Base-by-base conservation (phyloP, 2,113 vertebrate genomes). In the Ailuropoda melanoleuca region DNA sequence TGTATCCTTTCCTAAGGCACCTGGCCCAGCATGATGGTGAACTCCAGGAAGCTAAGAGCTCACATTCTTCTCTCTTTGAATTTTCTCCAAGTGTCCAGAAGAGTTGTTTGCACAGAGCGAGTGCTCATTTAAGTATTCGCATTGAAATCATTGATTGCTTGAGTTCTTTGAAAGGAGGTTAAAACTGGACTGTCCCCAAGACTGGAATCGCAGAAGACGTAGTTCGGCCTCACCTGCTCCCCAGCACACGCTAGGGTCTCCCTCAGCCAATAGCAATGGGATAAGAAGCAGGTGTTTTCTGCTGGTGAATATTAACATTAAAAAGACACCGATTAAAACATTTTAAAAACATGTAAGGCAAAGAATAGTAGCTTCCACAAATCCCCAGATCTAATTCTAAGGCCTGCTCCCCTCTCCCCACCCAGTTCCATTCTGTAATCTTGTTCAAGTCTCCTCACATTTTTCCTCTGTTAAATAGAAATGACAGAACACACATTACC, bases 381-480 rank as follows among this genome's bases (percentile, higher is more conserved):
- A 17, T 29, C 5, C 23, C 29, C 31, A 62, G n/a, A 18, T 68
- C 14, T 39, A 0, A 39, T 19, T 88, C 34, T 37, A 8, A 60
- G 4, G 72, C 8, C 7, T 82, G 5, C 3, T 17, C 13, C 8
- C 5, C 46, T 17, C 10, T 9, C 50, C n/a, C 21, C 0, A 2
- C 17, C 26, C 15, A 3, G 1, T 39, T 78, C 19, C 39, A 21
- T 34, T 18, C 26, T 68, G 3, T 14, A 75, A 6, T 64, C 78
- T 23, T 37, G 4, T 56, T 62, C 4, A 55, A 18, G 10, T 39
- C 34, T 48, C n/a, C 13, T 55, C 55, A 21, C 18, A 17, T 23
- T 39, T 37, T 74, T n/a, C 82, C 9, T 80, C 68, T 90, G 34
- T 93, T 48, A 39, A 74, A 70, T 13, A 83, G 78, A 95, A 78